Evolutionary conservation across 2,888 invertebrate genomes (phyloP), one percentile per base, ranked within the genome.

Genomic region (Microctonus aethiopoides): DNA sequence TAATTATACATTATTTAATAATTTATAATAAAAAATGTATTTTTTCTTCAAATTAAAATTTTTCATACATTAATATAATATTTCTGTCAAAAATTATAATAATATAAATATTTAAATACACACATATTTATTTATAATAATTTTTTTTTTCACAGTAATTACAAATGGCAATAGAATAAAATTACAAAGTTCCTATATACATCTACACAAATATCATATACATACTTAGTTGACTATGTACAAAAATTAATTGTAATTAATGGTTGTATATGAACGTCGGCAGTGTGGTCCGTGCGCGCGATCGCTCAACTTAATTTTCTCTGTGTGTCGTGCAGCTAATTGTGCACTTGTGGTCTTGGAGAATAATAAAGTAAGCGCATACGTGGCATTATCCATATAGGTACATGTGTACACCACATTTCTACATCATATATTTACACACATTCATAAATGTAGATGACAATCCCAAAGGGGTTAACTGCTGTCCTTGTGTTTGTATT

Each of bases 211-310:
- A n/a, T n/a, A n/a, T n/a, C n/a, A n/a, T n/a, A n/a, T n/a, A n/a
- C 29, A n/a, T 0, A 56, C 24, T 52, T 16, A 54, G 36, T 62
- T 56, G 41, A 11, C 67, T 60, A 63, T n/a, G n/a, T 52, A 63
- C 57, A 29, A 63, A 68, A 72, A 74, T 74, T 73, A 74, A 73
- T 74, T 73, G 67, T 72, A 73, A 74, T 74, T 73, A 72, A 74
- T 72, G 71, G 67, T 10, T 61, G 24, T 20, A 34, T 26, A 13
- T 57, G 29, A 29, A n/a, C 29, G 24, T 56, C 13, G 46, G 16
- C 16, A 16, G 46, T 46, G 46, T 46, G 46, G 46, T 16, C 46
- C 9, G 72, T 69, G 72, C 65, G 71, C 67, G 67, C 67, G 54
- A 64, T 64, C 32, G 51, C 24, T 65, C 26, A 24, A 51, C 70